phyloP scores from a whole-genome alignment of 2,888 invertebrate genomes.

The Hemicrepidius hirtus region DNA sequence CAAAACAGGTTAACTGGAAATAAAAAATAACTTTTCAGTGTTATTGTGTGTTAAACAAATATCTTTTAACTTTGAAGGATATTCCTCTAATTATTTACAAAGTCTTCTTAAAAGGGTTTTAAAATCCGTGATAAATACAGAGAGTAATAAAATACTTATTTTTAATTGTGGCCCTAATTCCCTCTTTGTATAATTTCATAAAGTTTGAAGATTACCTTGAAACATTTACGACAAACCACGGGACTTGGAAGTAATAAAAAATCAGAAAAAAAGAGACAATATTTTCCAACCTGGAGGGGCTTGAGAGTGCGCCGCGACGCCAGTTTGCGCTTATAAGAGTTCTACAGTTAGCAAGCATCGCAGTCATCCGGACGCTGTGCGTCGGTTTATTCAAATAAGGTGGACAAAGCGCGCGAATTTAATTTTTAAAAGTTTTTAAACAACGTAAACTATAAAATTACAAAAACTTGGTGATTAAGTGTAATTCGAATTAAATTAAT shows the following conservation, averaged over 20 bases:
- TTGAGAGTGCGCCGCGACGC: constrained; percentile 63
- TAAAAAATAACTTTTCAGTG: too few species aligned
- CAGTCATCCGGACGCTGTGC: constrained; percentile 58
- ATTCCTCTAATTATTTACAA: not conserved
- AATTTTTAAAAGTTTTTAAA: constrained; percentile 4
- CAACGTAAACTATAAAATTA: constrained; percentile 3
- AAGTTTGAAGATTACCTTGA: constrained; percentile 6
- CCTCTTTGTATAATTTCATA: not conserved
- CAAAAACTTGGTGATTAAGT: constrained; percentile 8
- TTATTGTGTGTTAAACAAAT: too few species aligned
- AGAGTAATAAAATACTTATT: not conserved
- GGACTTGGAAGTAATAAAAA: constrained; percentile 10
- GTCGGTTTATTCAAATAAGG: constrained; percentile 42
- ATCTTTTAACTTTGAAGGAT: not conserved
- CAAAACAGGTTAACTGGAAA: too few species aligned
- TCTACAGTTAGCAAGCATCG: constrained; percentile 48
- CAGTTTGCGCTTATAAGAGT: constrained; percentile 60
- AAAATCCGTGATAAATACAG: constrained; percentile 6
- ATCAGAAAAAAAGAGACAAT: constrained; percentile 15
- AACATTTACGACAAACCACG: constrained; percentile 6
- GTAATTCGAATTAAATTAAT: not conserved
- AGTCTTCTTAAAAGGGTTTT: not conserved
- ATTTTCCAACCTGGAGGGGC: constrained; percentile 36
- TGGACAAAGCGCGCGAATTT: constrained; percentile 30
- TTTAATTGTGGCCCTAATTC: constrained; percentile 3